Conservation (phyloP, 1,140 invertebrate genomes). For the Pachyrhynchus sulphureomaculatus region DNA sequence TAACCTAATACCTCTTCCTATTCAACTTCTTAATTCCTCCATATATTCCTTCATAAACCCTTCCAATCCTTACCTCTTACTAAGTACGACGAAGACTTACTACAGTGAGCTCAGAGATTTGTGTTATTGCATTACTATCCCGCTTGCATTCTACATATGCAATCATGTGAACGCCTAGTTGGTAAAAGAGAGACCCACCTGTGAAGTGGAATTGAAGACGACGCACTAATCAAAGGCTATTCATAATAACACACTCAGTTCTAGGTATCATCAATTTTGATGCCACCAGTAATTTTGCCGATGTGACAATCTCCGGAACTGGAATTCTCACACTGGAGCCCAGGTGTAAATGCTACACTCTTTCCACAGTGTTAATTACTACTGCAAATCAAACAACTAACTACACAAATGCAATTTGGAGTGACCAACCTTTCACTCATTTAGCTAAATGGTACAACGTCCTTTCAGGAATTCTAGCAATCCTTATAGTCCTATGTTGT, state of each 20-base stretch:
- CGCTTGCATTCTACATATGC: neutral
- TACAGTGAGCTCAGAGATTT: neutral
- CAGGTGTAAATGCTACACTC: constrained; percentile 12
- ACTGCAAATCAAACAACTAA: neutral
- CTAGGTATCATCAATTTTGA: neutral
- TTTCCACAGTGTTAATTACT: neutral
- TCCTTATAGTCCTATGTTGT: too few relatives aligned
- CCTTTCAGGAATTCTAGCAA: too few relatives aligned
- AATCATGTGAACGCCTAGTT: neutral
- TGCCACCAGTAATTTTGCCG: neutral
- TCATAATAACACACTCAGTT: neutral
- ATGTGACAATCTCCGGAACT: neutral
- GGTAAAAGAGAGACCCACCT: neutral
- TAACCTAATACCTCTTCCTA: constrained; percentile 5
- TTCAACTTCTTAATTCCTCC: neutral
- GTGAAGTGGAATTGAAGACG: neutral
- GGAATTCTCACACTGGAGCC: neutral
- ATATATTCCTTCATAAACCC: neutral
- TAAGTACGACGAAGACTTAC: neutral
- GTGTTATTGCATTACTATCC: neutral
- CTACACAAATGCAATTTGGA: neutral
- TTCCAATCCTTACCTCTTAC: neutral
- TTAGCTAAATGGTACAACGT: too few relatives aligned
- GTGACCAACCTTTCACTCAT: too few relatives aligned
- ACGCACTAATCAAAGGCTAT: neutral